phyloP scores from a whole-genome alignment of 2,113 vertebrate genomes.

The Bucco capensis region DNA sequence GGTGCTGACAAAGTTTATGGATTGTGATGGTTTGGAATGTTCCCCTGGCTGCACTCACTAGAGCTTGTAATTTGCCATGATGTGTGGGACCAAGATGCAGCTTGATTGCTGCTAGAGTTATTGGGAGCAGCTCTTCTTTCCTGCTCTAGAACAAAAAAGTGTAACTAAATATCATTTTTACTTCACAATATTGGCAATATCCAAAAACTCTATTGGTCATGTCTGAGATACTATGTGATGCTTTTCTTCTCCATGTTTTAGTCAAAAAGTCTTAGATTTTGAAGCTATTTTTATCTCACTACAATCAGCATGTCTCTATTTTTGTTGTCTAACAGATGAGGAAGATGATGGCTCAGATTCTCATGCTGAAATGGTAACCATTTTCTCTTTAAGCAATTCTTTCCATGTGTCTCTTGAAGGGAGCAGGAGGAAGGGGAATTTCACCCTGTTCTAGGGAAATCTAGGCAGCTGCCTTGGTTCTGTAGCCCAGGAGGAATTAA shows the following conservation, averaged over 20 bases:
- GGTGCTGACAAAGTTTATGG: accelerated
- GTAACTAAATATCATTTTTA: background rate
- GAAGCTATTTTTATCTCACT: background rate
- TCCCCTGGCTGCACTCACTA: accelerated
- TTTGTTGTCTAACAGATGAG: slow-evolving; percentile 42
- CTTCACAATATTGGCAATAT: accelerated
- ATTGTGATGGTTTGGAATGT: background rate
- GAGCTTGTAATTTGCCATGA: accelerated
- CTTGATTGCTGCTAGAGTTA: background rate
- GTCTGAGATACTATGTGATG: background rate
- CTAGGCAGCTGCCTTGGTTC: background rate
- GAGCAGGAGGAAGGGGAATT: background rate
- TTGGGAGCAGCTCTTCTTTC: background rate
- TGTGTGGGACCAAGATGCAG: no score
- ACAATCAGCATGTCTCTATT: background rate
- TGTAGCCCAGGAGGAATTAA: background rate
- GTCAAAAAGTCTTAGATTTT: background rate
- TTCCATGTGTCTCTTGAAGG: background rate
- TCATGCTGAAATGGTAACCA: slow-evolving; percentile 19
- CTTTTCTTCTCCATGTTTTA: background rate
- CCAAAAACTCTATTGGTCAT: accelerated
- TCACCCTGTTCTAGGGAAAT: background rate
- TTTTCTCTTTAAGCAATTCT: background rate
- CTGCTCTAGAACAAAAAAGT: background rate
- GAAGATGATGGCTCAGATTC: background rate